A percentile compares a stretch with the other conserved stretches of the same genome.
These are phyloP conservation scores for Mamestra configurata DNA, from an alignment of 1,140 invertebrate species.

Conservation along the genomic window DNA sequence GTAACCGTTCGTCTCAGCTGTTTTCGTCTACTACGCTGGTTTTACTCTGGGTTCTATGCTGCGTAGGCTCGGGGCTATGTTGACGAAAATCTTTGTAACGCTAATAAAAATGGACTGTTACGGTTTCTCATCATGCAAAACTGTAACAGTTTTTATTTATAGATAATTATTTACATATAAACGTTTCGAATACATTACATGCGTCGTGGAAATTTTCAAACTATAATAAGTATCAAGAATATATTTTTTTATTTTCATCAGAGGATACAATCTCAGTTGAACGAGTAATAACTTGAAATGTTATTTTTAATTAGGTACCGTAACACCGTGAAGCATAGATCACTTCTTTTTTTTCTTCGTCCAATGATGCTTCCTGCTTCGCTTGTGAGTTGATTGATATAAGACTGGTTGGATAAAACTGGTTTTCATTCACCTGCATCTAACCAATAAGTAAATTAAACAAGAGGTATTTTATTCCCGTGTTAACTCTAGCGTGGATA, in stretches of 20 bases:
- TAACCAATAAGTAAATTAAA: slow-evolving; percentile 43
- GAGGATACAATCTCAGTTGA: slow-evolving; percentile 39
- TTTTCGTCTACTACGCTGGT: no score
- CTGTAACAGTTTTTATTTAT: background rate
- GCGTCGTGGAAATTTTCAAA: slow-evolving; percentile 1
- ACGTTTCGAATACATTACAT: background rate
- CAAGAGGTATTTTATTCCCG: background rate
- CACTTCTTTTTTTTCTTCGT: slow-evolving; percentile 48
- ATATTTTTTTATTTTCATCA: slow-evolving; percentile 43
- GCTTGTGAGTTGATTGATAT: slow-evolving; percentile 53
- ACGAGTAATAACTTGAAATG: slow-evolving; percentile 27
- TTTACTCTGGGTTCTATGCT: no score
- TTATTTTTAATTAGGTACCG: slow-evolving; percentile 45
- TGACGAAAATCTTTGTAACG: background rate
- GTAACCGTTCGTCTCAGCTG: no score
- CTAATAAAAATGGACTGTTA: no score
- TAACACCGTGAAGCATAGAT: slow-evolving; percentile 51
- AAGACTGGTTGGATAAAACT: slow-evolving; percentile 53
- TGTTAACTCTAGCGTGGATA: slow-evolving; percentile 15
- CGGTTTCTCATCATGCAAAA: slow-evolving; percentile 15
- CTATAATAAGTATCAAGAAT: slow-evolving; percentile 9
- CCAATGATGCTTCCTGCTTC: slow-evolving; percentile 51
- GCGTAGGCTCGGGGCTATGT: background rate
- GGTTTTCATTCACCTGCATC: slow-evolving; percentile 52
- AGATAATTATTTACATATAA: no score